Conservation (phyloP, 2,888 invertebrate genomes). For the Leptinotarsa tumamoca region DNA sequence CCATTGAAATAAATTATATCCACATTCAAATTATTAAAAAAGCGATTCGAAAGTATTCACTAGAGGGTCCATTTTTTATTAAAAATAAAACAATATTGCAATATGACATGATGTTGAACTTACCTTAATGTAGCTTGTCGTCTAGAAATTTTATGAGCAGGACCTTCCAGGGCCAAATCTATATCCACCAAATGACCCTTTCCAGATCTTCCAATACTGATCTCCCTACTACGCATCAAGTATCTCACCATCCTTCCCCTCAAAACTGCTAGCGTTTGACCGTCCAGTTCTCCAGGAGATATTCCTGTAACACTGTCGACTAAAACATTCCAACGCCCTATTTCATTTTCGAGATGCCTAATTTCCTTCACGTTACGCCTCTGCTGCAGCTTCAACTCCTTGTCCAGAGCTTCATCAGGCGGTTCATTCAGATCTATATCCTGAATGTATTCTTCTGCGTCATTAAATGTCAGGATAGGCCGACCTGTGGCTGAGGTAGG, state of each 20-base stretch:
- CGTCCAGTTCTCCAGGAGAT: constrained; percentile 89
- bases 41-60: neutral
- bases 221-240: constrained; percentile 94
- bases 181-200: constrained; percentile 93
- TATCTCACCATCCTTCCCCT: constrained; percentile 92
- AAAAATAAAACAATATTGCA: too few relatives aligned
- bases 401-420: constrained; percentile 84
- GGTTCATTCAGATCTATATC: constrained; percentile 86
- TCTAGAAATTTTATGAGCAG: constrained; percentile 92
- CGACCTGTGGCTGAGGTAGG: constrained; percentile 60
- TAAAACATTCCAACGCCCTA: constrained; percentile 88
- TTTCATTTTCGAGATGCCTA: constrained; percentile 87
- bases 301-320: constrained; percentile 91
- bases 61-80: too few relatives aligned
- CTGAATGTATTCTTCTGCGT: constrained; percentile 90
- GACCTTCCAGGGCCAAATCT: constrained; percentile 92
- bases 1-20: too few relatives aligned
- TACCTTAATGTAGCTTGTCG: constrained; percentile 89
- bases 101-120: neutral
- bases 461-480: constrained; percentile 81
- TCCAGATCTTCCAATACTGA: constrained; percentile 91
- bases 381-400: constrained; percentile 82
- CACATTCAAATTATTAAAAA: neutral
- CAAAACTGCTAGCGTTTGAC: constrained; percentile 92
- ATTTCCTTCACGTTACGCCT: constrained; percentile 74